Conservation (phyloP, 2,888 invertebrate genomes). For the Lochmaea capreae region DNA sequence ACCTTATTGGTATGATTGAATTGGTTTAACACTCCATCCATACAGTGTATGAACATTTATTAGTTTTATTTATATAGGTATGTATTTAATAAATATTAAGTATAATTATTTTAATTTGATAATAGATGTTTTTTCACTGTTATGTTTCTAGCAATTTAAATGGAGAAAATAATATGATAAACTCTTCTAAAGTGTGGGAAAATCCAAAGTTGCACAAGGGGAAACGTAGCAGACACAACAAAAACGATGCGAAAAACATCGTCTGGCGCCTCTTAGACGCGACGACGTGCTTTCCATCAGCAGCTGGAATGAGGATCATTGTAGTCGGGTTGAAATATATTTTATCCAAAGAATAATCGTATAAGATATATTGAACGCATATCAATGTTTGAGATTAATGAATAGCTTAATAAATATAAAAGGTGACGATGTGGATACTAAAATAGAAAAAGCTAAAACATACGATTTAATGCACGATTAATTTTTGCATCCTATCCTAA, state of each 20-base stretch:
- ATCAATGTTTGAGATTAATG: no score
- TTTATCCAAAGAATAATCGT: background rate
- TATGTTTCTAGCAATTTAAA: background rate
- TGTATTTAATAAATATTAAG: no score
- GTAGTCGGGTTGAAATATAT: background rate
- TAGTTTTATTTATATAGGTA: no score
- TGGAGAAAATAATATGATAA: background rate
- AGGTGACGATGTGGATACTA: background rate
- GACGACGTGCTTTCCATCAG: conserved; percentile 41
- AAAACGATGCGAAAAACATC: conserved; percentile 45
- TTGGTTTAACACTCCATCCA: no score
- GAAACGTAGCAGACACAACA: conserved; percentile 43
- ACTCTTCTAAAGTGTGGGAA: conserved; percentile 8
- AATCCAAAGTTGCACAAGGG: conserved; percentile 36
- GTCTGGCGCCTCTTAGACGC: conserved; percentile 53
- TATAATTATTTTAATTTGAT: background rate
- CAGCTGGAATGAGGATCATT: conserved; percentile 21
- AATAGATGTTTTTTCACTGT: background rate
- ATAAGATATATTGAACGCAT: background rate
- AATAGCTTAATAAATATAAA: background rate
- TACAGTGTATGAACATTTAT: no score
- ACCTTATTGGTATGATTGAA: no score
- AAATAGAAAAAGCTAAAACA: no score
- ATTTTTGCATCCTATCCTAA: no score
- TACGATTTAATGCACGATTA: no score